Conservation (phyloP, 2,797 vertebrate genomes). For the Onychomys leucogaster region DNA sequence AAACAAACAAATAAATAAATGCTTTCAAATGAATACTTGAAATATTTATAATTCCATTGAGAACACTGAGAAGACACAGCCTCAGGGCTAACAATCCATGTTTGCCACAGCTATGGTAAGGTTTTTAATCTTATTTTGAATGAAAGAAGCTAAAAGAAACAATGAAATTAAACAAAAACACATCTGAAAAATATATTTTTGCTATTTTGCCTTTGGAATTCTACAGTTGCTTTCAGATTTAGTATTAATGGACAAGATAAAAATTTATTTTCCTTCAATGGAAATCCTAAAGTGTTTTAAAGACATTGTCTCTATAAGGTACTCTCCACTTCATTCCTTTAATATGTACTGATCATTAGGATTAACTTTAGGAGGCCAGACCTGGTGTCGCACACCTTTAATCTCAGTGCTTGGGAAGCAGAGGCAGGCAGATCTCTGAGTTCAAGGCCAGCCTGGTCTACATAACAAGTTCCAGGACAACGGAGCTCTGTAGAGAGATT, state of each 20-base stretch:
- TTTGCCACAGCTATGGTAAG: background rate
- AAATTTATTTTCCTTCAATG: constrained; percentile 33
- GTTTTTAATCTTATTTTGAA: constrained; percentile 3
- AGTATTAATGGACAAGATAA: background rate
- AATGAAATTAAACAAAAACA: constrained; percentile 52
- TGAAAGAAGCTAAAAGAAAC: background rate
- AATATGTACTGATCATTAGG: background rate
- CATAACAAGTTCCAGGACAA: background rate
- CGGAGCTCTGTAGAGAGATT: too few species aligned
- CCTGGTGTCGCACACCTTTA: background rate
- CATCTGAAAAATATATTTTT: constrained; percentile 5
- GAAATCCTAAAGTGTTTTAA: background rate
- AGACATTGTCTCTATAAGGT: constrained; percentile 2
- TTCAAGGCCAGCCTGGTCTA: background rate
- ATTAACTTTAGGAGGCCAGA: background rate
- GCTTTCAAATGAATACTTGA: constrained; percentile 30
- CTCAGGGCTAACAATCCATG: background rate
- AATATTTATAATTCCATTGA: constrained; percentile 6
- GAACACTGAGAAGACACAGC: constrained; percentile 22
- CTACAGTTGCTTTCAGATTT: constrained; percentile 16
- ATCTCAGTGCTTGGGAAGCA: background rate
- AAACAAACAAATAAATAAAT: background rate
- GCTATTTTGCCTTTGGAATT: constrained; percentile 38
- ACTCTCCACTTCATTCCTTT: constrained; percentile 10
- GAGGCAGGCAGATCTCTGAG: background rate